phyloP scores from a whole-genome alignment of 2,888 invertebrate genomes.

The Noctua comes region DNA sequence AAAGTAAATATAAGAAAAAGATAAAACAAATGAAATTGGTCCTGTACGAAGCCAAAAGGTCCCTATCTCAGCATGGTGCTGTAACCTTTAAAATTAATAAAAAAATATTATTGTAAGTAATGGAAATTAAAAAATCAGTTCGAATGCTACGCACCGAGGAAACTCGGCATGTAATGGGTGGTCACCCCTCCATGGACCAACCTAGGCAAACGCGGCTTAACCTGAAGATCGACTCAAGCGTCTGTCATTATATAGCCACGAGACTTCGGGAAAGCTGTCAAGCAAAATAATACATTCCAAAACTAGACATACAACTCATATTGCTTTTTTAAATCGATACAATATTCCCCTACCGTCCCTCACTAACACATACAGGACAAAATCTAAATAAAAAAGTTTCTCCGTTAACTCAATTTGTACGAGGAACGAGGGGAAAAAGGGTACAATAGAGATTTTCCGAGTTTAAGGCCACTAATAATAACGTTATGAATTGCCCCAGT shows the following conservation, averaged over 20 bases:
- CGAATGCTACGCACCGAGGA: too few relatives aligned
- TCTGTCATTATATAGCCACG: not conserved
- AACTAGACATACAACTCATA: not conserved
- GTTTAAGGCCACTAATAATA: slow-evolving; percentile 27
- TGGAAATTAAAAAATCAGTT: too few relatives aligned
- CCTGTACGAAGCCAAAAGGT: too few relatives aligned
- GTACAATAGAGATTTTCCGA: slow-evolving; percentile 9
- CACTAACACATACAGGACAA: slow-evolving; percentile 3
- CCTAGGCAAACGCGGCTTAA: too few relatives aligned
- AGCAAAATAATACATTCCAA: not conserved
- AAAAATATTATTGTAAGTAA: too few relatives aligned
- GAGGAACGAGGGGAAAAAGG: slow-evolving; percentile 5
- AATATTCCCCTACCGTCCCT: not conserved
- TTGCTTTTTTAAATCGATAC: not conserved
- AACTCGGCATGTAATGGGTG: not conserved
- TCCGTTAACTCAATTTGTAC: slow-evolving; percentile 40
- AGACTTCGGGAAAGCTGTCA: not conserved
- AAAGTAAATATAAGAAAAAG: too few relatives aligned
- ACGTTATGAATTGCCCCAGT: slow-evolving; percentile 33
- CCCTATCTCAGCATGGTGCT: too few relatives aligned
- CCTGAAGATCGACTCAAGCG: too few relatives aligned
- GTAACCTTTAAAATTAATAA: too few relatives aligned
- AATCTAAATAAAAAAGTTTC: slow-evolving; percentile 44
- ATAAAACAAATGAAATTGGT: too few relatives aligned
- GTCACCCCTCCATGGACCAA: not conserved